Base-by-base conservation (phyloP, 2,113 vertebrate genomes). In the Acrocephalus arundinaceus region DNA sequence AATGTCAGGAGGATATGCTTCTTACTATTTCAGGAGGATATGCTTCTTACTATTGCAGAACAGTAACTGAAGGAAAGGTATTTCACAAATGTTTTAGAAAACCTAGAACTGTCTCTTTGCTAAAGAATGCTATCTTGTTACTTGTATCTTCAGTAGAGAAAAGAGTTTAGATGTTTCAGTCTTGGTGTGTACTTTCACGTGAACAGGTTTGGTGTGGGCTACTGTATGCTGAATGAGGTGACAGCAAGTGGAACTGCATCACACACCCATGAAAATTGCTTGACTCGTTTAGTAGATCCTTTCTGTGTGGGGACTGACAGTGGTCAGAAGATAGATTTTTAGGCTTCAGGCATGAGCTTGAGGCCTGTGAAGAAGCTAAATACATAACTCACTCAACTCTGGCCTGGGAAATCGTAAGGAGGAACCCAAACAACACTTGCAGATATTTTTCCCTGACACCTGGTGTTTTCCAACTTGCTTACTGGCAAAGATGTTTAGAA, bases 1-100 rank as follows among this genome's bases (percentile, higher is more conserved):
- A 75, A 2, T 14, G 11, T 81, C 45, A 74, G 10, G 3, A 71
- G 4, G 1, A 3, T 65, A n/a, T 62, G 8, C 2, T 70, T 89
- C 39, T 78, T 77, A 30, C 65, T 94, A 37, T 66, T 73, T 90
- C 43, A 45, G n/a, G 5, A 78, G 2, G 2, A 9, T 55, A 12
- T 57, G 22, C 5, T 80, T 94, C 58, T 80, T 76, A 45, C 57
- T 93, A 51, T 68, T 75, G 59, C 71, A 77, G 12, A 87, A 62
- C 35, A 91, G 18, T 48, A 81, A 28, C 63, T 92, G 80, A 95
- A 92, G 77, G 31, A 96, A 92, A 5, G 19, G 35, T 93, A 81
- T 81, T 83, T 93, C 41, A 92, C 21, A 83, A 87, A 48, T 1
- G 2, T 70, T 67, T 30, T 46, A 12, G 37, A 85, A 93, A 97